Base-by-base conservation (phyloP, 2,797 vertebrate genomes). In the Melanotaenia trifasciata region DNA sequence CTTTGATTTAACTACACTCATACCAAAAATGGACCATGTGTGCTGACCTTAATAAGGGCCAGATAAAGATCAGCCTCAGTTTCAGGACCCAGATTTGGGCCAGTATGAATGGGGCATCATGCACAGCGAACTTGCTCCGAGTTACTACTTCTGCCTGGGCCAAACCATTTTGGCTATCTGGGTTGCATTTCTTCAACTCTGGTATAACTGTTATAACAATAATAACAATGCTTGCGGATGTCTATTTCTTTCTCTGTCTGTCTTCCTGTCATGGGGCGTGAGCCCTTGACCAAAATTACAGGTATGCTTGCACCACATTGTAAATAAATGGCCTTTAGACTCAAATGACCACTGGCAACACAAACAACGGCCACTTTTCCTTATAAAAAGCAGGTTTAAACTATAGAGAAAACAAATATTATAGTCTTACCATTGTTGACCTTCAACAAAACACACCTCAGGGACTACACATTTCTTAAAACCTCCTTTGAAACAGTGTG, bases 261-360 rank as follows among this genome's bases (percentile, higher is more conserved):
- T 67, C 63, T 76, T 67, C 65, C 65, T 72, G 65, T 32, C 64
- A 74, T 67, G 8, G 51, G 73, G 78, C 69, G 47, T 26, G 63
- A 87, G 60, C 76, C 16, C 74, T 81, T 65, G 73, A 86, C 86
- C 91, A 87, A 87, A 90, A 90, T 90, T 82, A 85, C 85, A 86
- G 87, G 83, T 87, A 32, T 65, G 78, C 60, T 50, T 35, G 60
- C 30, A 64, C 72, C 67, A 67, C 77, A 54, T 75, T 66, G 75
- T 72, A 86, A 85, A 84, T 73, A 84, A 72, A 84, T 58, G 83
- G 70, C 79, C 81, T 84, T 83, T 72, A 79, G 69, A 66, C 79
- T 81, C 45, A 68, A 82, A 76, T 78, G 76, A 76, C 87, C 81
- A 78, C 67, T 79, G 84, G 81, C 67, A 59, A 36, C 64, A 78